These are phyloP conservation scores for Latrodectus hesperus DNA, from an alignment of 2,888 invertebrate genomes.

Conservation along the genomic window DNA sequence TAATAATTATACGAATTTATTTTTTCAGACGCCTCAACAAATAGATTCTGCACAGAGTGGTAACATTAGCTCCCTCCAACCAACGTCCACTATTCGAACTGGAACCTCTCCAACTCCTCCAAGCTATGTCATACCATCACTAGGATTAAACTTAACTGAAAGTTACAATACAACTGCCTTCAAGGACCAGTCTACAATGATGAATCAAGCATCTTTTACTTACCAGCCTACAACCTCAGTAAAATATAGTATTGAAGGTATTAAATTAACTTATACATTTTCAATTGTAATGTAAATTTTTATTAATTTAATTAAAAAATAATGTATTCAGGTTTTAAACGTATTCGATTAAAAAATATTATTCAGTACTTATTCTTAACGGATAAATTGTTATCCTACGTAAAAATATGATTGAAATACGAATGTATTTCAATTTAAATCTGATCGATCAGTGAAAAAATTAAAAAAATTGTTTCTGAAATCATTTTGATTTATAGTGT, in stretches of 20 bases:
- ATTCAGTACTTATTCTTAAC: too few relatives aligned
- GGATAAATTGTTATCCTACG: too few relatives aligned
- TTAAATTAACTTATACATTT: not conserved
- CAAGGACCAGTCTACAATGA: constrained; percentile 15
- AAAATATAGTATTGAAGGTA: constrained; percentile 65
- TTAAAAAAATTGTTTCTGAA: too few relatives aligned
- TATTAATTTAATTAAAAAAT: not conserved
- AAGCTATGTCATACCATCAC: constrained; percentile 14
- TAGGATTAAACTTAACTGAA: constrained; percentile 20
- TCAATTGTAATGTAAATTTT: not conserved
- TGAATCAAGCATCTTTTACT: not conserved
- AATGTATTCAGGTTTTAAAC: too few relatives aligned
- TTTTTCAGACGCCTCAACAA: constrained; percentile 26
- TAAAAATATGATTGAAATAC: too few relatives aligned
- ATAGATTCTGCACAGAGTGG: constrained; percentile 32
- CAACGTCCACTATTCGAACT: constrained; percentile 15
- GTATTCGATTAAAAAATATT: too few relatives aligned
- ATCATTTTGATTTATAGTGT: too few relatives aligned
- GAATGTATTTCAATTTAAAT: too few relatives aligned
- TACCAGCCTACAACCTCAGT: constrained; percentile 45
- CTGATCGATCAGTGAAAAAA: too few relatives aligned
- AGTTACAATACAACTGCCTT: not conserved
- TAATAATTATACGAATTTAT: too few relatives aligned
- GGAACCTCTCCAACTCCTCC: constrained; percentile 32
- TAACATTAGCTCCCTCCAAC: constrained; percentile 29